These are phyloP conservation scores for Desmophyllum pertusum DNA, from an alignment of 92 coral and sea anemone species.

Conservation along the genomic window DNA sequence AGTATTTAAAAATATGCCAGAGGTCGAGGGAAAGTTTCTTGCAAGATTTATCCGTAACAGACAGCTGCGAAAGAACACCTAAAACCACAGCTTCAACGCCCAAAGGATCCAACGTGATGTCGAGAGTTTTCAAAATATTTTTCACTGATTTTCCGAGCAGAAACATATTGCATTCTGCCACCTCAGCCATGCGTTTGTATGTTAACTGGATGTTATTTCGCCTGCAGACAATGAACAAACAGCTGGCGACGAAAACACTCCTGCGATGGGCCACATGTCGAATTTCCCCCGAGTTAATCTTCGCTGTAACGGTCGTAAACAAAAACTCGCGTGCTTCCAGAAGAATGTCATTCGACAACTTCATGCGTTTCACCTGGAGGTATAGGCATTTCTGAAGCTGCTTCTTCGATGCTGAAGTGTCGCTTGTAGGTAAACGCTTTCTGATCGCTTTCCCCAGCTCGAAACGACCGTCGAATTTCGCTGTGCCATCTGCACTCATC, in stretches of 20 bases:
- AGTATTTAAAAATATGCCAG: slow-evolving; percentile 38
- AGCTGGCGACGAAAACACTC: slow-evolving; percentile 43
- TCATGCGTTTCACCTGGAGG: slow-evolving; percentile 32
- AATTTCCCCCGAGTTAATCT: slow-evolving; percentile 4
- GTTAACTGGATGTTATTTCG: slow-evolving; percentile 56
- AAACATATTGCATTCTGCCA: slow-evolving; percentile 52
- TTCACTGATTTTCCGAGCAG: slow-evolving; percentile 49
- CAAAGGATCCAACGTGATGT: slow-evolving; percentile 38
- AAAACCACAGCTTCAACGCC: slow-evolving; percentile 40
- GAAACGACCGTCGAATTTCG: slow-evolving; percentile 33
- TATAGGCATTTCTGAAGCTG: slow-evolving; percentile 19
- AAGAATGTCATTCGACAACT: slow-evolving; percentile 35
- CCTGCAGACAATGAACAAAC: slow-evolving; percentile 71
- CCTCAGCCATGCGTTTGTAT: slow-evolving; percentile 59
- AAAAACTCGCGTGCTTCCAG: slow-evolving; percentile 38
- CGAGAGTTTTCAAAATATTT: slow-evolving; percentile 23
- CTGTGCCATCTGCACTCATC: slow-evolving; percentile 48
- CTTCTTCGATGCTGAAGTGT: neutral
- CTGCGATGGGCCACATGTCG: slow-evolving; percentile 3
- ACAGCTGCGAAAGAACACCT: slow-evolving; percentile 56
- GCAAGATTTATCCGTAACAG: slow-evolving; percentile 43
- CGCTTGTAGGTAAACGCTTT: slow-evolving; percentile 41
- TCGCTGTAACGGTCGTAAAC: slow-evolving; percentile 34
- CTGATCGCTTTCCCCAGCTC: neutral
- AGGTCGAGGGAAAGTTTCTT: slow-evolving; percentile 53